Conservation (phyloP, 2,888 invertebrate species). For the Xestia ashworthii region DNA sequence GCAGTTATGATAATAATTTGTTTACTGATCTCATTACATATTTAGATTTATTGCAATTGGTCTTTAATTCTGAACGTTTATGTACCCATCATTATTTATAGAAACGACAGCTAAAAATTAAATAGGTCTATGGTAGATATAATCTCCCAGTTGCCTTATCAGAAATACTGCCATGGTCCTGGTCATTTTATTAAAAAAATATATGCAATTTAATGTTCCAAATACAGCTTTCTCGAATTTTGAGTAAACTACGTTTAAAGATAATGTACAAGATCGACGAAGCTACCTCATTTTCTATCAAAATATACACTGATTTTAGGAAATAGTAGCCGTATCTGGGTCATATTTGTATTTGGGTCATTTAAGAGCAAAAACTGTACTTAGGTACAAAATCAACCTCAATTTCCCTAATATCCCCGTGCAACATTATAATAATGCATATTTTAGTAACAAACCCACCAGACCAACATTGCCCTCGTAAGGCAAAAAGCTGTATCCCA, state of each 20-base stretch:
- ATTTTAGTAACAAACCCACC: conserved; percentile 36
- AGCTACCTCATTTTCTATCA: not conserved
- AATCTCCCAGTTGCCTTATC: not conserved
- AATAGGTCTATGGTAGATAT: not conserved
- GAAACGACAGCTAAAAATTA: not conserved
- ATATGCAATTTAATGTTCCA: not conserved
- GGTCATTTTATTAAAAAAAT: not conserved
- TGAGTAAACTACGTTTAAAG: not conserved
- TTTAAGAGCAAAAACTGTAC: not conserved
- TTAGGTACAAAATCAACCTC: not conserved
- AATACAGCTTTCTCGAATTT: not conserved
- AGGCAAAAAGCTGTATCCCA: not conserved
- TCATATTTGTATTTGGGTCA: not conserved
- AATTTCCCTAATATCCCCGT: not conserved
- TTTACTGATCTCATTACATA: conserved; percentile 37
- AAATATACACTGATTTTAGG: not conserved
- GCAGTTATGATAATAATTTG: conserved; percentile 42
- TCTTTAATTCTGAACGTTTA: conserved; percentile 6
- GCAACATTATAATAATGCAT: conserved; percentile 28
- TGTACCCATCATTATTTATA: not conserved
- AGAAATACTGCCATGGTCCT: too few relatives aligned
- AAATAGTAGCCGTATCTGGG: not conserved
- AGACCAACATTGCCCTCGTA: conserved; percentile 10
- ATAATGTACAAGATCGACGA: not conserved
- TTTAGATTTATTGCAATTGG: conserved; percentile 29